Conservation (phyloP, 2,797 vertebrate genomes). For the Loris lydekkerianus region DNA sequence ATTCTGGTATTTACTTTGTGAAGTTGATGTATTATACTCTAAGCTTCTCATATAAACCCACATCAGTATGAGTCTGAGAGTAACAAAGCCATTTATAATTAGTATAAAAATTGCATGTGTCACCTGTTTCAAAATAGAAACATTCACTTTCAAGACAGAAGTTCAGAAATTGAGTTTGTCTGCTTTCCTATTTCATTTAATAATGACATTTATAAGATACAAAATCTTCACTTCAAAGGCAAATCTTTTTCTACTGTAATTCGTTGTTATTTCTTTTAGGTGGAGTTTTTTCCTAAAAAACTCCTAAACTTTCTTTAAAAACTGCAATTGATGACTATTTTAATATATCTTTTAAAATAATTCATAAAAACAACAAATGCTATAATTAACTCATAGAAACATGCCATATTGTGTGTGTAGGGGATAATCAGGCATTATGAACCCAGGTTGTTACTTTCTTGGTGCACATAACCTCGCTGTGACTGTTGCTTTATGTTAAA, state of each 20-base stretch:
- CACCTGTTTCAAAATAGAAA: background rate
- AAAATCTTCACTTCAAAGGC: slow-evolving; percentile 8
- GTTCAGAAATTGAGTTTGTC: background rate
- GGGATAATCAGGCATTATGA: background rate
- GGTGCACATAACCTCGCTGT: background rate
- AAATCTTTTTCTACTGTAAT: slow-evolving; percentile 4
- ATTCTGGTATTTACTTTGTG: background rate
- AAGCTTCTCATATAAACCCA: background rate
- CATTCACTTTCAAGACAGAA: slow-evolving; percentile 10
- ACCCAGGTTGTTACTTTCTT: background rate
- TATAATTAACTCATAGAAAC: slow-evolving; percentile 22
- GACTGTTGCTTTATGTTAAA: background rate
- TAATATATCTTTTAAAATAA: background rate
- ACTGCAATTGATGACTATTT: background rate
- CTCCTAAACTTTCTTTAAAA: background rate
- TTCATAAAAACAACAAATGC: slow-evolving; percentile 22
- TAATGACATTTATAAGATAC: background rate
- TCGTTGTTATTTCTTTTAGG: background rate
- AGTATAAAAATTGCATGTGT: background rate
- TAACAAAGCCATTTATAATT: background rate
- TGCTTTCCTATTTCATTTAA: slow-evolving; percentile 30
- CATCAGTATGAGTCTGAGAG: background rate
- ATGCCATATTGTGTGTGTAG: background rate
- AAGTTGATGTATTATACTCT: background rate
- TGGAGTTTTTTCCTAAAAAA: background rate